Evolutionary conservation across 37 sponge, comb jelly and placozoan species (phyloP), one percentile per base, ranked within the genome.

Genomic region (Aplysina aerophoba): DNA sequence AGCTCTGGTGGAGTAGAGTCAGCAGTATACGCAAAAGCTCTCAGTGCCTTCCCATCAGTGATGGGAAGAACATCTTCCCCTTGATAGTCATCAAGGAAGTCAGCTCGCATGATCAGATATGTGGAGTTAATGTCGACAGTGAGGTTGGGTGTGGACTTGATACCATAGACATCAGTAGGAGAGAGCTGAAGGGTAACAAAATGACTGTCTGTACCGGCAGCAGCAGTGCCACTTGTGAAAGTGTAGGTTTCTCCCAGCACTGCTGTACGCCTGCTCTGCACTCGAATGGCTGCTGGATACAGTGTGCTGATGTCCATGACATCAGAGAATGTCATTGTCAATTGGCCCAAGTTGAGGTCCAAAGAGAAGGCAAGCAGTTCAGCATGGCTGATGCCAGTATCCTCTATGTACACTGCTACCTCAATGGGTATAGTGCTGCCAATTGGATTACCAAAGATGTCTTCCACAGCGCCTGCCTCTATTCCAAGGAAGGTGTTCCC

Each of bases 41-140:
- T 85, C 53, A 89, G 81, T 22, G 88, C 95, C 74, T 88, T 95
- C 16, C 96, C 96, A 85, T 92, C 93, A 53, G 91, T 93, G 59
- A 93, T 90, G 19, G 97, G 81, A 20, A 92, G 30, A 16, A 97
- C 84, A 85, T 92, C 90, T 22, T 90, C 83, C 15, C 92, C 90
- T 35, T 40, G 84, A 79, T 93, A 93, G 82, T 97, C 97, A 87
- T 91, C 88, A 81, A 97, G 88, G 60, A 68, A 91, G 61, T 90
- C 94, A 55, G 87, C 89, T 83, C 92, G 92, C 86, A 94, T 90
- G 41, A 91, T 88, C 1, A 97, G 77, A 59, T 90, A 97, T 28
- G 97, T 92, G 69, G 74, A 84, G 40, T 82, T 67, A 20, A 56
- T 24, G 50, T 81, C 58, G 0, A 55, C 75, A 24, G 93, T 93